These are phyloP conservation scores for Kuschelorhynchus macadamiae DNA, from an alignment of 2,888 invertebrate species.

Conservation along the genomic window DNA sequence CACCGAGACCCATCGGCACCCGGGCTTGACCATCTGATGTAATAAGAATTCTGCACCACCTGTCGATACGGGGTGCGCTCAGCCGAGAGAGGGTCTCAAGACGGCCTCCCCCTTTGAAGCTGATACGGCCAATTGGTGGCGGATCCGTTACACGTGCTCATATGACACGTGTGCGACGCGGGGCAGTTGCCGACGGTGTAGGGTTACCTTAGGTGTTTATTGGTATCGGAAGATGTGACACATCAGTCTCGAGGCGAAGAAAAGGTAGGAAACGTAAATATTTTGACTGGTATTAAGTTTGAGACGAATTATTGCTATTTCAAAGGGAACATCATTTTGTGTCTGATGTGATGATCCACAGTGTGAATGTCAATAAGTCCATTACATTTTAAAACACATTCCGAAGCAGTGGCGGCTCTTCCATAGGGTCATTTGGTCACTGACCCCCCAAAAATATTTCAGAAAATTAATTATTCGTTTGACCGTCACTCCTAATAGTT, in stretches of 20 bases:
- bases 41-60: constrained; percentile 48
- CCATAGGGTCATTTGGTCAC: too few relatives aligned
- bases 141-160: constrained; percentile 44
- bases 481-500: too few relatives aligned
- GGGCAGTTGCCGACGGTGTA: constrained; percentile 39
- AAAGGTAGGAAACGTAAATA: background rate
- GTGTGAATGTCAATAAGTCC: too few relatives aligned
- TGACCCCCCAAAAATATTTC: too few relatives aligned
- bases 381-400: too few relatives aligned
- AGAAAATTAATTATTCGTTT: too few relatives aligned
- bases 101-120: constrained; percentile 33
- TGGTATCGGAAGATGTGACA: constrained; percentile 21
- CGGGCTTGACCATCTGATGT: constrained; percentile 45
- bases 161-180: constrained; percentile 37
- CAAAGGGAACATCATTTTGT: too few relatives aligned
- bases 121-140: constrained; percentile 38
- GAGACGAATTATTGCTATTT: too few relatives aligned
- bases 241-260: constrained; percentile 16
- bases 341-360: too few relatives aligned
- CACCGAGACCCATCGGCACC: constrained; percentile 28
- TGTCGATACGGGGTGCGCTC: constrained; percentile 38
- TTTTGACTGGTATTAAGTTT: background rate
- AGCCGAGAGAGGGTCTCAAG: constrained; percentile 35
- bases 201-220: constrained; percentile 34
- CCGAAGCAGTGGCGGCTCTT: too few relatives aligned